Base-by-base conservation (phyloP, 2,888 invertebrate species). In the Drosophila mayaguana region DNA sequence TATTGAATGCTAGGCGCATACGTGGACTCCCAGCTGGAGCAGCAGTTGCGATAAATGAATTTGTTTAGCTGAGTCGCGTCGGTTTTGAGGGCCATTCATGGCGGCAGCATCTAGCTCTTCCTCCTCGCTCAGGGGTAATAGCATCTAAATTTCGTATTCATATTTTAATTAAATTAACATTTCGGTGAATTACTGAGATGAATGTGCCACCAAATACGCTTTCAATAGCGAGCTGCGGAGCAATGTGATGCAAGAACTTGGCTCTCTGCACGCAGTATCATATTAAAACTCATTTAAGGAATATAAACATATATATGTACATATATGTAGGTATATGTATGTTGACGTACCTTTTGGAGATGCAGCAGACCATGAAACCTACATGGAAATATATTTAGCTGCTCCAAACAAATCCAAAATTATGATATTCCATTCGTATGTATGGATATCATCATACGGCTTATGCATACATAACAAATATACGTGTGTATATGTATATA, bases 141-240 rank as follows among this genome's bases (percentile, higher is more conserved):
- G 36, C 53, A 72, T 69, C 68, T 53, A 69, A 80, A 86, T 83
- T 75, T 81, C 69, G 63, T 83, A 88, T 86, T 87, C 84, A 88
- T 78, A 83, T 78, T 83, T 83, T 86, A 83, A 86, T 83, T 83
- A 83, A 88, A 88, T 83, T 83, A 83, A 88, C 84, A 88, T 86
- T 88, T 86, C 81, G 81, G 59, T 87, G 82, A 87, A 83, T 75
- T 86, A 80, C 88, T 73, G 82, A 72, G 63, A 55, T 71, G 48
- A 36, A 32, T 60, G 62, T 48, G 46, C 42, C 53, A 54, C 60
- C 51, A 62, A 62, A 60, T 57, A 61, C 22, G 77, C 56, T 72
- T 72, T 77, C 72, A 72, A 72, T 70, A 53, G 42, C 32, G 20
- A 36, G 14, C n/a, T 32, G 11, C 18, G 22, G 34, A 46, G 56